Evolutionary conservation across 1,140 invertebrate species (phyloP).

Genomic region (Drosophila mojavensis): DNA sequence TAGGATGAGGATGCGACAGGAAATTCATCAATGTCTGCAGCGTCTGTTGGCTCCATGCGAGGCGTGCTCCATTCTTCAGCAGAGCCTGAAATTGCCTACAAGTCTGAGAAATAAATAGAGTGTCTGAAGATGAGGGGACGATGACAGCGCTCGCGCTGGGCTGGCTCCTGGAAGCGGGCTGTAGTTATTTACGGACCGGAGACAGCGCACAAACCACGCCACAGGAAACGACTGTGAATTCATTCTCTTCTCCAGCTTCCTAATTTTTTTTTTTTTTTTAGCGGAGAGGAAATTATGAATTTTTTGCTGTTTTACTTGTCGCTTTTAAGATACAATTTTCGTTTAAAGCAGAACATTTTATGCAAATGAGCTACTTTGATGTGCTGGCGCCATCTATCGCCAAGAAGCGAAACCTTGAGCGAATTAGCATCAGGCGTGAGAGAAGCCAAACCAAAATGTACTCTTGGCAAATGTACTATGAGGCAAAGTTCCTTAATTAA

Average conservation of each 20-base stretch:
- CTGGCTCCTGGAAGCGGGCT: neutral
- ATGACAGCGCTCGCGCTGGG: neutral
- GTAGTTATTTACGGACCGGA: slow-evolving; percentile 61
- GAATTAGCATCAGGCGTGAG: neutral
- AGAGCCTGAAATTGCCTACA: slow-evolving; percentile 72
- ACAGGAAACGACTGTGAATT: slow-evolving; percentile 56
- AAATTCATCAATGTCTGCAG: slow-evolving; percentile 80
- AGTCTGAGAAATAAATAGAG: slow-evolving; percentile 27
- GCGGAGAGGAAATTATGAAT: slow-evolving; percentile 71
- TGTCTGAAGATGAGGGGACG: slow-evolving; percentile 19
- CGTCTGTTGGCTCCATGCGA: slow-evolving; percentile 67
- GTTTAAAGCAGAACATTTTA: slow-evolving; percentile 8
- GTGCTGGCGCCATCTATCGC: slow-evolving; percentile 13
- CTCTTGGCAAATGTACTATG: neutral
- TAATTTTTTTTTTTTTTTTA: slow-evolving; percentile 19
- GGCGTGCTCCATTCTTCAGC: slow-evolving; percentile 61
- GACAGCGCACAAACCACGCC: slow-evolving; percentile 47
- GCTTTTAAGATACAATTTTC: neutral
- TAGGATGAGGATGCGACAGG: slow-evolving; percentile 68
- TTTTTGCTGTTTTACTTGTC: slow-evolving; percentile 39
- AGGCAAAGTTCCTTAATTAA: neutral
- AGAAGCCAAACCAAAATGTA: neutral
- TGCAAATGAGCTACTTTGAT: slow-evolving; percentile 16
- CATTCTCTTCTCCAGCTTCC: slow-evolving; percentile 2
- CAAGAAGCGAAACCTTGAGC: neutral